Evolutionary conservation across 1,140 invertebrate genomes (phyloP), one percentile per base, ranked within the genome.

Genomic region (Sitodiplosis mosellana): DNA sequence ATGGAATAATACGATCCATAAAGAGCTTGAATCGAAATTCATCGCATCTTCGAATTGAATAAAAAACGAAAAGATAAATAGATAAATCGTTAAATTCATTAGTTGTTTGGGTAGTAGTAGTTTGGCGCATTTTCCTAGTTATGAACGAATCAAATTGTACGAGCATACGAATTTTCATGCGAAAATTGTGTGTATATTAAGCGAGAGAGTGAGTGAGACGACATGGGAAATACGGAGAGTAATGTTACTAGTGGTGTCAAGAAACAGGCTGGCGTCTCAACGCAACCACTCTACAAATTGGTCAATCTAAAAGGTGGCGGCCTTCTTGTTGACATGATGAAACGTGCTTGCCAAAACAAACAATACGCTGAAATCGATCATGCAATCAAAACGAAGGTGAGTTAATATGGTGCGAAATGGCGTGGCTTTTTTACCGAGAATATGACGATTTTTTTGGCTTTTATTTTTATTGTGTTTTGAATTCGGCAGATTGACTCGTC

Each of bases 181-280:
- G 12, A 40, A 5, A 40, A 40, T 40, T 40, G 14, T 15, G 14
- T 6, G n/a, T 36, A n/a, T 36, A n/a, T 36, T 36, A 36, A 36
- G 34, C n/a, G 8, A 36, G 34, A 10, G 34, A 36, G n/a, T 10
- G 8, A 36, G n/a, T 52, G 51, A 36, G 17, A 40, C 37, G 62
- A 64, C 45, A 89, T 92, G 87, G 88, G 88, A 57, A 91, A 92
- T 75, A 87, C 87, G 2, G 85, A 90, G 56, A 90, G 87, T 56
- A 89, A 90, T 67, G 87, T 92, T 8, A 83, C 85, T 0, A 87
- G 84, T 63, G 85, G 85, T 45, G 87, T 91, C 1, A 91, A 91
- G 64, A 90, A 90, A 53, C 87, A 92, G 60, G 87, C 87, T 1
- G 87, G 85, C 33, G 80, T 81, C 12, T 81, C 81, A 1, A 76